Conservation (phyloP, 92 coral and sea anemone genomes). For the Pocillopora meandrina region DNA sequence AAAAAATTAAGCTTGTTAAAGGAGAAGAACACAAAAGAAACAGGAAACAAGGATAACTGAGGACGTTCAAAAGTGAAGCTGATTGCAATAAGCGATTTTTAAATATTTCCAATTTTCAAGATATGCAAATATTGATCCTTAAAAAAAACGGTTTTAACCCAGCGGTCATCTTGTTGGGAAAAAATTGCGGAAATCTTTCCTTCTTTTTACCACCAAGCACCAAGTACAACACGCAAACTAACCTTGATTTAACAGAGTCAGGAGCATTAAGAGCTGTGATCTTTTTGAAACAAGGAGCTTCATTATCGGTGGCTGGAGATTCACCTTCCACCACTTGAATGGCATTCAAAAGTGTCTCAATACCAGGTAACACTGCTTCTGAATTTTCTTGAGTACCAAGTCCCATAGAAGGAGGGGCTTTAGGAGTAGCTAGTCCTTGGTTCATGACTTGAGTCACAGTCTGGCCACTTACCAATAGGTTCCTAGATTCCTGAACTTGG, state of each 20-base stretch:
- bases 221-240: neutral
- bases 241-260: constrained; percentile 11
- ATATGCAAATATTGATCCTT: too few relatives aligned
- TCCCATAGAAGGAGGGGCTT: neutral
- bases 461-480: neutral
- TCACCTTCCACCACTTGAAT: constrained; percentile 43
- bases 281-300: constrained; percentile 14
- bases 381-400: constrained; percentile 21
- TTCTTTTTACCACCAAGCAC: too few relatives aligned
- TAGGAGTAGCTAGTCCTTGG: neutral
- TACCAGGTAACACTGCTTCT: constrained; percentile 42
- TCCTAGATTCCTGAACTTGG: neutral
- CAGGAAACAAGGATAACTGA: too few relatives aligned
- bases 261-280: constrained; percentile 18
- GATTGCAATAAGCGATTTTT: too few relatives aligned
- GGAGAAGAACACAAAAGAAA: too few relatives aligned
- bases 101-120: too few relatives aligned
- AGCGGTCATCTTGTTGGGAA: too few relatives aligned
- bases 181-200: too few relatives aligned
- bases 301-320: neutral
- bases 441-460: neutral
- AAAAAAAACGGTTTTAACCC: too few relatives aligned
- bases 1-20: too few relatives aligned
- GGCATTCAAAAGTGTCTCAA: constrained; percentile 47
- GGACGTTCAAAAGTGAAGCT: too few relatives aligned